These are phyloP conservation scores for Zaprionus tsacasi DNA, from an alignment of 1,140 invertebrate species.

Conservation along the genomic window DNA sequence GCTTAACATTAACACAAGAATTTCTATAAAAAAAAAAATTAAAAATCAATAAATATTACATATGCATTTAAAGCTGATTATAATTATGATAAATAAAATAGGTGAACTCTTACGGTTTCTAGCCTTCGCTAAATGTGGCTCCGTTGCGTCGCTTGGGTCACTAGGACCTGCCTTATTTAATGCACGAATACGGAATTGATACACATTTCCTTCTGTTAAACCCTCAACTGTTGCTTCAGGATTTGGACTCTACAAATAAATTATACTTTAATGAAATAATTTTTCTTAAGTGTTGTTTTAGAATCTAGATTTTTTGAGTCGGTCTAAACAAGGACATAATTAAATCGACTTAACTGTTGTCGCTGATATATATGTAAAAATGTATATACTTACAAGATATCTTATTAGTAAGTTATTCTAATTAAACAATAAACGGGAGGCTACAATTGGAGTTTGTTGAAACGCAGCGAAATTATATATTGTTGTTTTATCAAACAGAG, in stretches of 20 bases:
- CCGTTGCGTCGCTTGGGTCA: slow-evolving; percentile 94
- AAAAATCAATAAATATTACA: slow-evolving; percentile 11
- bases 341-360: too few species aligned
- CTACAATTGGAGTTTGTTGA: too few species aligned
- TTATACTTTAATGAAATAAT: not conserved
- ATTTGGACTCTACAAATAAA: slow-evolving; percentile 87
- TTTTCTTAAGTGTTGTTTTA: too few species aligned
- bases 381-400: too few species aligned
- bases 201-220: slow-evolving; percentile 95
- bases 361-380: too few species aligned
- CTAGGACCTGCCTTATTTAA: slow-evolving; percentile 97
- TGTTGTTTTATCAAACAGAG: too few species aligned
- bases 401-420: too few species aligned
- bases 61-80: not conserved
- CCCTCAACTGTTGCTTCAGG: slow-evolving; percentile 93
- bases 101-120: slow-evolving; percentile 90
- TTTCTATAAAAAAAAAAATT: slow-evolving; percentile 21
- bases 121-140: slow-evolving; percentile 95
- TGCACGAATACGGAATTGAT: slow-evolving; percentile 96
- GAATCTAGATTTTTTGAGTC: too few species aligned
- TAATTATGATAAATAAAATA: not conserved
- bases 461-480: too few species aligned
- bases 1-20: slow-evolving; percentile 56
- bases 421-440: too few species aligned
- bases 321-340: too few species aligned